These are phyloP conservation scores for Panopea generosa DNA, from an alignment of 2,888 invertebrate species.

Conservation along the genomic window DNA sequence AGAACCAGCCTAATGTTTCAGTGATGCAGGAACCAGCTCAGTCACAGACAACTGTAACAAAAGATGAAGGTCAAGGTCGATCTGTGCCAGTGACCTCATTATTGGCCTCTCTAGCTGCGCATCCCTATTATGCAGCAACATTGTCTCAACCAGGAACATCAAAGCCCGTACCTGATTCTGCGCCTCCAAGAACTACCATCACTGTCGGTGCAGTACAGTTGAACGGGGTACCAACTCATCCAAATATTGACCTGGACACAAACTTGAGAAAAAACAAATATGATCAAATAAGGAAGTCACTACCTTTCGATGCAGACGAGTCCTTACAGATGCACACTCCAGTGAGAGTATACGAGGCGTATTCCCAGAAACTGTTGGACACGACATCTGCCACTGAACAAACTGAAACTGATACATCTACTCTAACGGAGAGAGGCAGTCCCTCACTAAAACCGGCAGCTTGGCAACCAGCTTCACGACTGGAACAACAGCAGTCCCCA, in stretches of 20 bases:
- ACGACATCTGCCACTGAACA: slow-evolving; percentile 55
- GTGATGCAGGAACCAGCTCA: slow-evolving; percentile 24
- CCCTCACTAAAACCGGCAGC: slow-evolving; percentile 58
- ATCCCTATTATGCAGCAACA: slow-evolving; percentile 69
- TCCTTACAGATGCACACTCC: slow-evolving; percentile 53
- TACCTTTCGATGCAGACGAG: slow-evolving; percentile 75
- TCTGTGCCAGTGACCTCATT: slow-evolving; percentile 61
- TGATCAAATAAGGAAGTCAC: slow-evolving; percentile 72
- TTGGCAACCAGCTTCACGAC: slow-evolving; percentile 58
- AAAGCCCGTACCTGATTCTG: background rate
- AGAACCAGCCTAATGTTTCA: slow-evolving; percentile 20
- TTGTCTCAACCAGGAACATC: slow-evolving; percentile 42
- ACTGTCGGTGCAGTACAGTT: slow-evolving; percentile 34
- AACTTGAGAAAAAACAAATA: slow-evolving; percentile 60
- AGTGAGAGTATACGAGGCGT: slow-evolving; percentile 53
- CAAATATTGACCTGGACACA: slow-evolving; percentile 36
- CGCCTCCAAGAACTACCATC: slow-evolving; percentile 9
- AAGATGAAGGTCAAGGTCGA: slow-evolving; percentile 21
- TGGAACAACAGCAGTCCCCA: slow-evolving; percentile 3
- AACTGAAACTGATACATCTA: slow-evolving; percentile 68
- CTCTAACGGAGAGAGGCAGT: slow-evolving; percentile 71
- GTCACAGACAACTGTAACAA: slow-evolving; percentile 5
- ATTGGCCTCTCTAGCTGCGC: slow-evolving; percentile 66
- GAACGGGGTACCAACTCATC: slow-evolving; percentile 27
- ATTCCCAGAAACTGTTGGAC: slow-evolving; percentile 46